Percentiles rank a stretch among this genome's conserved stretches.
phyloP scores from a whole-genome alignment of 2,888 invertebrate species.

The Agrochola macilenta region DNA sequence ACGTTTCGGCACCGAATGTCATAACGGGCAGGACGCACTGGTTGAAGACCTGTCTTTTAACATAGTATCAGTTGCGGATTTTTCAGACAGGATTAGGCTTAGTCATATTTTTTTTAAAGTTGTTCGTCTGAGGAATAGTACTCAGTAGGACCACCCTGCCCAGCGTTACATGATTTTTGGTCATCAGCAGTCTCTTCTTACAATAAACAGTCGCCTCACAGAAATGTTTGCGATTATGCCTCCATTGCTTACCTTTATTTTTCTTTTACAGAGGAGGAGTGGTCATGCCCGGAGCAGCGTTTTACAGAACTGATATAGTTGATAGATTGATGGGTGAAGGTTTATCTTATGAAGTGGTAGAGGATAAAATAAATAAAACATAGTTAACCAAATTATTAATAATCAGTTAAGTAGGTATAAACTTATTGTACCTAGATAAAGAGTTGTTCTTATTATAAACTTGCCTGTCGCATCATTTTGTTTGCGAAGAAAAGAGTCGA shows the following conservation, averaged over 20 bases:
- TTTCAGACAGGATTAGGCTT: background rate
- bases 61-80: background rate
- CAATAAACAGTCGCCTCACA: background rate
- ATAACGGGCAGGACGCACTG: no score
- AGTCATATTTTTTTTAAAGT: background rate
- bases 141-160: background rate
- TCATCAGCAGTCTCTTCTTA: background rate
- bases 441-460: background rate
- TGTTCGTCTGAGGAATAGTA: background rate
- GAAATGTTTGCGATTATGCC: background rate
- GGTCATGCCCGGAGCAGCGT: constrained; percentile 73
- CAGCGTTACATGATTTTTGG: background rate
- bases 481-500: no score
- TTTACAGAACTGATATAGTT: constrained; percentile 70
- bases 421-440: background rate
- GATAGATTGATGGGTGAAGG: constrained; percentile 68
- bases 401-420: no score
- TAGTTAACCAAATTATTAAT: background rate
- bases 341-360: constrained; percentile 64
- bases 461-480: no score
- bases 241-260: background rate
- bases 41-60: no score
- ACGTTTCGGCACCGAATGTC: no score
- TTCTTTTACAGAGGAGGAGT: constrained; percentile 74
- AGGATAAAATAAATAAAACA: background rate